phyloP scores from a whole-genome alignment of 2,797 vertebrate genomes.

The Hypotaenidia okinawae region DNA sequence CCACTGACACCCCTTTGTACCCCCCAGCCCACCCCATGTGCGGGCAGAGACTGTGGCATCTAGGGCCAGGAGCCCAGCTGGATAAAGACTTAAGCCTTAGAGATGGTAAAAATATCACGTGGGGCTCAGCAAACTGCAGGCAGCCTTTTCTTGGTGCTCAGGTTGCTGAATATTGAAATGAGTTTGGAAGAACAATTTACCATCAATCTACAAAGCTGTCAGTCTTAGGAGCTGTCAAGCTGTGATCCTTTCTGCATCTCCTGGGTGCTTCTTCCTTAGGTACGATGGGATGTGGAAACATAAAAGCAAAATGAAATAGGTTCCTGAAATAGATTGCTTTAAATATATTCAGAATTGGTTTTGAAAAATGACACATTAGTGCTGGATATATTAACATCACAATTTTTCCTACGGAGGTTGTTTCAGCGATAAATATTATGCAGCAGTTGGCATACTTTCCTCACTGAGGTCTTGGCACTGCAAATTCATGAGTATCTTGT shows the following conservation, averaged over 20 bases:
- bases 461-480: neutral
- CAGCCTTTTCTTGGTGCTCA: neutral
- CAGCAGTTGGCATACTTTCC: slow-evolving; percentile 7
- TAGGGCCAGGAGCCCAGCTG: neutral
- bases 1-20: neutral
- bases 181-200: neutral
- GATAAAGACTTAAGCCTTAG: neutral
- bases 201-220: neutral
- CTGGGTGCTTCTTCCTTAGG: neutral
- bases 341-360: slow-evolving; percentile 9
- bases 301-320: neutral
- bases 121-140: neutral
- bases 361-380: slow-evolving; percentile 26
- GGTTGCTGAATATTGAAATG: slow-evolving; percentile 18
- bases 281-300: neutral
- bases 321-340: slow-evolving; percentile 33
- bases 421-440: slow-evolving; percentile 23
- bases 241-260: neutral
- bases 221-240: neutral
- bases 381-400: slow-evolving; percentile 6
- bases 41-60: neutral
- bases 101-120: neutral
- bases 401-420: neutral
- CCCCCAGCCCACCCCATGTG: fast-evolving
- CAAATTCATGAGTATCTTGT: neutral